phyloP scores from a whole-genome alignment of 2,113 vertebrate genomes.

The Brachypteracias leptosomus region DNA sequence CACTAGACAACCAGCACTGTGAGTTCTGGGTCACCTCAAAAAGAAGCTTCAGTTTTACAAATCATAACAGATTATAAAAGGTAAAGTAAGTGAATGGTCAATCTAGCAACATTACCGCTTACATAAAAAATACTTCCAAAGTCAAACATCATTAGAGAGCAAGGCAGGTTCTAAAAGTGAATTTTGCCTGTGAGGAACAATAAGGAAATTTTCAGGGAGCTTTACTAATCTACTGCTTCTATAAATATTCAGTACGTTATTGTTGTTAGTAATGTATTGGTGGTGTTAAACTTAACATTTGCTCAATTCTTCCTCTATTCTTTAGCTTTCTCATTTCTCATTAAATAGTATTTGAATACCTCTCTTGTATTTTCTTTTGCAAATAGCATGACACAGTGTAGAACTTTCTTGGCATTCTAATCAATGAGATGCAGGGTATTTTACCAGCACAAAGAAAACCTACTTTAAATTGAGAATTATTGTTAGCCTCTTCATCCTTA shows the following conservation, averaged over 20 bases:
- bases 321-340: conserved; percentile 17
- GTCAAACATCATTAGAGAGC: not conserved
- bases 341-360: conserved; percentile 9
- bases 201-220: not conserved
- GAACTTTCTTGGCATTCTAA: conserved; percentile 24
- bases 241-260: conserved; percentile 12
- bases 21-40: not conserved
- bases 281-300: not conserved
- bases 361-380: conserved; percentile 34
- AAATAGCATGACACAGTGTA: not conserved
- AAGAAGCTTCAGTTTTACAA: not conserved
- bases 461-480: conserved; percentile 45
- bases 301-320: not conserved
- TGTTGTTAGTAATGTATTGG: not conserved
- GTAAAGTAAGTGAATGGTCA: not conserved
- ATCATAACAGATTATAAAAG: not conserved
- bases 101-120: not conserved
- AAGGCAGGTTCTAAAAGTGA: not conserved
- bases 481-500: conserved; percentile 37
- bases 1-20: not conserved
- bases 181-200: not conserved
- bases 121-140: not conserved
- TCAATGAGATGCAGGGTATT: conserved; percentile 9
- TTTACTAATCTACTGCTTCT: not conserved
- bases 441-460: conserved; percentile 17